Evolutionary conservation across 2,797 vertebrate genomes (phyloP).

Genomic region (Agapornis canus): DNA sequence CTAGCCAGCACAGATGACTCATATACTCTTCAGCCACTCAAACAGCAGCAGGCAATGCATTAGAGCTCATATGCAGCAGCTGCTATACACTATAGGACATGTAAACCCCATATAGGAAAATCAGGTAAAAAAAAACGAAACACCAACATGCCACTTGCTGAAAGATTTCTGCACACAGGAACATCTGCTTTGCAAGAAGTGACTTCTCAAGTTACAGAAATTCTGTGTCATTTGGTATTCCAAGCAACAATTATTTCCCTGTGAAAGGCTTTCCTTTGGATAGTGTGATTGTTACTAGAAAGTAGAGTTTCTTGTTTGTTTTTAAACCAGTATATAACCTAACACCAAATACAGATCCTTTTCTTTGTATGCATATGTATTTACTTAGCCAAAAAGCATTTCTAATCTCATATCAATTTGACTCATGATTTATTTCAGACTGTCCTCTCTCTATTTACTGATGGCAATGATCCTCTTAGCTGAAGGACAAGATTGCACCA

Average conservation of each 20-base stretch:
- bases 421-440: not conserved
- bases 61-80: not conserved
- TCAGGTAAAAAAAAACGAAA: not conserved
- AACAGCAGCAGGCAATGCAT: not conserved
- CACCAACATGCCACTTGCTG: not conserved
- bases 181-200: not conserved
- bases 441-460: not conserved
- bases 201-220: not conserved
- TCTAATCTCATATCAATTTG: not conserved
- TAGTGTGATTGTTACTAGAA: not conserved
- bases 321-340: not conserved
- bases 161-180: not conserved
- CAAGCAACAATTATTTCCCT: not conserved
- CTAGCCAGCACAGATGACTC: conserved; percentile 15
- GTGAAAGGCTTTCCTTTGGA: not conserved
- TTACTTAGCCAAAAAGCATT: not conserved
- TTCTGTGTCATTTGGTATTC: not conserved
- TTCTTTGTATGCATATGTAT: not conserved
- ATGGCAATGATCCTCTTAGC: not conserved
- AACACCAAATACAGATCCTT: not conserved
- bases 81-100: not conserved
- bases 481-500: not conserved
- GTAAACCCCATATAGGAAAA: not conserved
- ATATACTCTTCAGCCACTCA: not conserved
- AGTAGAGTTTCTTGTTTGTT: not conserved